Evolutionary conservation across 2,888 invertebrate genomes (phyloP).

Genomic region (Sericinus montela): DNA sequence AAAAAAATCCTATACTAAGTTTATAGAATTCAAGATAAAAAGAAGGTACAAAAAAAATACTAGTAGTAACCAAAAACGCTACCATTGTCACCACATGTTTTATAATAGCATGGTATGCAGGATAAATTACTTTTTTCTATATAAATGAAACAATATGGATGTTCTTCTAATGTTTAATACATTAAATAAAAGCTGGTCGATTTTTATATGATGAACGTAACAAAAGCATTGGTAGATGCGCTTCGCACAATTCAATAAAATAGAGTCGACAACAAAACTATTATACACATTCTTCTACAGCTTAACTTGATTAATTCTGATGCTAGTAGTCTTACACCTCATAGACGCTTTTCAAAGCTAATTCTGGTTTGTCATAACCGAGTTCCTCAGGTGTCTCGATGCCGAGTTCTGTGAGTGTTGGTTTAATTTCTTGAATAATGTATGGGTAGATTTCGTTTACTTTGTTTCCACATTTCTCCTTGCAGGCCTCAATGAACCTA

Average conservation of each 20-base stretch:
- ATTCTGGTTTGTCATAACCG: slow-evolving; percentile 97
- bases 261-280: slow-evolving; percentile 64
- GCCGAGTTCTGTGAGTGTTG: slow-evolving; percentile 95
- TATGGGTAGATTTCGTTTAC: slow-evolving; percentile 91
- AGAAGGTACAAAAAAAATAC: too few relatives aligned
- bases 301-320: slow-evolving; percentile 42
- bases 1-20: too few relatives aligned
- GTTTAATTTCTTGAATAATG: slow-evolving; percentile 92
- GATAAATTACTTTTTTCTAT: background rate
- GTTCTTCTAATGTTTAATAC: slow-evolving; percentile 53
- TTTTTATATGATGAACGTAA: slow-evolving; percentile 42
- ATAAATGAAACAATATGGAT: slow-evolving; percentile 43
- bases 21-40: too few relatives aligned
- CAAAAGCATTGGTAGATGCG: slow-evolving; percentile 37
- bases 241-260: slow-evolving; percentile 54
- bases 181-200: slow-evolving; percentile 51
- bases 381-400: slow-evolving; percentile 96
- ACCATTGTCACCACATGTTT: too few relatives aligned
- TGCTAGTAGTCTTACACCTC: slow-evolving; percentile 74
- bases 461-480: slow-evolving; percentile 90
- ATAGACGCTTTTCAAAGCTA: slow-evolving; percentile 88
- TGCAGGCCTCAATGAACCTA: slow-evolving; percentile 94
- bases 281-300: slow-evolving; percentile 68
- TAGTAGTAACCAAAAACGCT: too few relatives aligned
- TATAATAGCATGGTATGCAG: background rate